A percentile compares a stretch with the other conserved stretches of the same genome.
These are phyloP conservation scores for Procambarus virginalis DNA, from an alignment of 1,140 invertebrate species.

Conservation along the genomic window DNA sequence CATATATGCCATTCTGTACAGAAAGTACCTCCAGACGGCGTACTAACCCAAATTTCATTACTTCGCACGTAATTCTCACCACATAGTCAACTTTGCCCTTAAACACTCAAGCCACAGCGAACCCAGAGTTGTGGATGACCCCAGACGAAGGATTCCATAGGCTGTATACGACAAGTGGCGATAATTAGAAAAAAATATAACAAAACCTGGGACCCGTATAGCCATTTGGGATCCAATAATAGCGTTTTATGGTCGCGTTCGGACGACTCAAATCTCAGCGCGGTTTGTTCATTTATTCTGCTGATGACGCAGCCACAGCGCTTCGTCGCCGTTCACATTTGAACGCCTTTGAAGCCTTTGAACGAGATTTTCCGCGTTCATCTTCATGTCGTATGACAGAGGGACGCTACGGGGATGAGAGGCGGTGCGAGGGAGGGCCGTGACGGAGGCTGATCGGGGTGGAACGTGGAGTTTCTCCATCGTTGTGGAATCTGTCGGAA, in stretches of 20 bases:
- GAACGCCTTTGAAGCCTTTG: not conserved
- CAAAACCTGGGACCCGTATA: not conserved
- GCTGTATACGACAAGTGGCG: no score
- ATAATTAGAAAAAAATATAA: no score
- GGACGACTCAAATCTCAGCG: not conserved
- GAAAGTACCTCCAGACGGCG: no score
- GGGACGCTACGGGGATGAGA: not conserved
- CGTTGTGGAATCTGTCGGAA: slow-evolving; percentile 12
- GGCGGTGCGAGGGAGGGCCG: not conserved
- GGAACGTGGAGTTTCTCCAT: not conserved
- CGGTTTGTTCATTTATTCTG: not conserved
- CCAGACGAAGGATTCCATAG: no score
- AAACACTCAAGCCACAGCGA: no score
- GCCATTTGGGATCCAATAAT: not conserved
- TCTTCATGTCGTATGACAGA: not conserved
- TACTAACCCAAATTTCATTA: no score
- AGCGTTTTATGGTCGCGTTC: not conserved
- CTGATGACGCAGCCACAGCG: not conserved
- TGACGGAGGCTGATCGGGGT: not conserved
- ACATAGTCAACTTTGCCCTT: no score
- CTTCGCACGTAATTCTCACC: no score
- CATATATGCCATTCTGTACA: no score
- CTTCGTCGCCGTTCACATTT: not conserved
- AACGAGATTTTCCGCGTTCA: not conserved
- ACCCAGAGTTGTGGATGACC: no score